Evolutionary conservation across 2,113 vertebrate genomes (phyloP), one percentile per base, ranked within the genome.

Genomic region (Puffinus mauretanicus): DNA sequence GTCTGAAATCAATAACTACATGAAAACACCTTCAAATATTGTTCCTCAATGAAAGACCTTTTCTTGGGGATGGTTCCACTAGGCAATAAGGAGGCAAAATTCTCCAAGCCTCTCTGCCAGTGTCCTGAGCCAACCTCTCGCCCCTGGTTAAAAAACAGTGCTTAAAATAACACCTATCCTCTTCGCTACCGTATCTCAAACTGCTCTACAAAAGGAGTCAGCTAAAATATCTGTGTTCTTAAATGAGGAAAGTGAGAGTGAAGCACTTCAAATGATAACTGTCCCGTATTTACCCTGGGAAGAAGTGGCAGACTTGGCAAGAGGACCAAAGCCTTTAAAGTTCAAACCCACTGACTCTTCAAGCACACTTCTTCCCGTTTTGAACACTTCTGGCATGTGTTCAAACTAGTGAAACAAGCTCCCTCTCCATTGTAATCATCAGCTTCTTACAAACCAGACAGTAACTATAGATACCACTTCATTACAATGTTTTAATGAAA

Each of bases 281-380:
- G 3, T 42, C 88, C 90, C 27, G 6, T 61, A 93, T 81, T 86
- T 79, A 93, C 3, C 0, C 30, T 66, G 24, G 60, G 54, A 88
- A 93, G 75, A 94, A 90, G 95, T 92, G 93, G 76, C 67, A 94
- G 92, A 95, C 85, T 90, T 96, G 90, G 88, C 90, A 95, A 70
- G 86, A 92, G 55, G 95, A 83, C 88, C 42, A 46, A 70, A 72
- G 60, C 57, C 67, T 90, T 87, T 70, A 12, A 62, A 93, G 90
- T 71, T 83, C 82, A 94, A 95, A 67, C 29, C 38, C 55, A 83
- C 67, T 78, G 90, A 93, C 85, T 90, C 91, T 79, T 80, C 75
- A 90, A 86, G 72, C 47, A 81, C 44, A 20, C 83, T 93, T 88
- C 38, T 88, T 92, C 82, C 71, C 49, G 61, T 76, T 78, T 34